Percentiles rank a stretch among this genome's conserved stretches.
Conservation (phyloP, 2,113 vertebrate species). For the Callorhinus ursinus region DNA sequence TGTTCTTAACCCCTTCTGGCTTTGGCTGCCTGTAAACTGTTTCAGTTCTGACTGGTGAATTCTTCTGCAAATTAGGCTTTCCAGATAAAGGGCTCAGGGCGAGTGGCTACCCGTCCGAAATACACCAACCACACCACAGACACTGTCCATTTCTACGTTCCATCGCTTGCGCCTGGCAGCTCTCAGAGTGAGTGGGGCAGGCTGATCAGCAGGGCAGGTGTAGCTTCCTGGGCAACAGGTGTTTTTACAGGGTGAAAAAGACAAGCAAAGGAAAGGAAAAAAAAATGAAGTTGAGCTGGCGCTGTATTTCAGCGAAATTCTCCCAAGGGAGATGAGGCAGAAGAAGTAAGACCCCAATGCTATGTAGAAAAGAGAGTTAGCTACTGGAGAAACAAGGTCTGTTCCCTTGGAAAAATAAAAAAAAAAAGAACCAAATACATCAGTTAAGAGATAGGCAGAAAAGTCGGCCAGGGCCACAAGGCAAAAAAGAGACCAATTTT, state of each 20-base stretch:
- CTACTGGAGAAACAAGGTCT: background rate
- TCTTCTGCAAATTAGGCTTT: slow-evolving; percentile 41
- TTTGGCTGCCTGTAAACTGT: background rate
- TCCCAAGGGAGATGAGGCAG: background rate
- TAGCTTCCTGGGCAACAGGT: background rate
- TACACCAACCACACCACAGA: rapidly evolving
- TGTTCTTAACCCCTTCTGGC: background rate
- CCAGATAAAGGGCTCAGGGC: background rate
- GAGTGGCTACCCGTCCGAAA: background rate
- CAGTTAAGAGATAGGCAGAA: background rate
- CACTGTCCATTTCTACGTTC: background rate
- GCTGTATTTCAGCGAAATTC: background rate
- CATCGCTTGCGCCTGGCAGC: rapidly evolving
- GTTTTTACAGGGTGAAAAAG: background rate
- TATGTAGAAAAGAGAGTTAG: background rate
- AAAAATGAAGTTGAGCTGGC: background rate
- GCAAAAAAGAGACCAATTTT: background rate
- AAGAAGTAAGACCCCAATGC: background rate
- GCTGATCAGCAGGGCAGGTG: rapidly evolving
- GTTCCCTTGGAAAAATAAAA: rapidly evolving
- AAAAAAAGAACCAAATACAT: background rate
- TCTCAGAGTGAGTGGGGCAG: background rate
- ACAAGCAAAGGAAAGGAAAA: background rate
- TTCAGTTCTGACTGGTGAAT: background rate
- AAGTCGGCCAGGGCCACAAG: background rate